Percentiles rank a stretch among this genome's conserved stretches.
Evolutionary conservation across 1,140 invertebrate genomes (phyloP).

Genomic region (Apis dorsata): DNA sequence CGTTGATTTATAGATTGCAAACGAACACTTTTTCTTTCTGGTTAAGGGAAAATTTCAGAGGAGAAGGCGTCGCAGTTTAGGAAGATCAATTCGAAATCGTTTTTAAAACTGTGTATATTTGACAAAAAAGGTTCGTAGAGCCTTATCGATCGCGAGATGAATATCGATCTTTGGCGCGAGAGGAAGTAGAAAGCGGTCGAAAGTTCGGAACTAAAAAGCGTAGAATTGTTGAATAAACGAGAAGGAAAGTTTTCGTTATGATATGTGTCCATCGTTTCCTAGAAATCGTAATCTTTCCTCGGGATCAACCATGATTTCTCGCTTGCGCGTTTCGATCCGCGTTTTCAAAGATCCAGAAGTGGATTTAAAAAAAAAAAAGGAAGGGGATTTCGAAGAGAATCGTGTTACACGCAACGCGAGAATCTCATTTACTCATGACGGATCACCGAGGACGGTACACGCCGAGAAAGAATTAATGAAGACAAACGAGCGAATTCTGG

Average conservation of each 20-base stretch:
- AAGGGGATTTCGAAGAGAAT: not conserved
- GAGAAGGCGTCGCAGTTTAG: not conserved
- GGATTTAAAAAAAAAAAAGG: not conserved
- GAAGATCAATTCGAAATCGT: not conserved
- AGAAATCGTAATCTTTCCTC: not conserved
- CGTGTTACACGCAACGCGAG: slow-evolving; percentile 9
- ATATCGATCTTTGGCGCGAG: slow-evolving; percentile 13
- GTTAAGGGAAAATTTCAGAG: slow-evolving; percentile 6
- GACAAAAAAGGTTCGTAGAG: not conserved
- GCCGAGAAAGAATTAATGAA: slow-evolving; percentile 36
- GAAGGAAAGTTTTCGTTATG: slow-evolving; percentile 52
- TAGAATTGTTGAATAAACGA: slow-evolving; percentile 7
- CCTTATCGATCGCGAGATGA: not conserved
- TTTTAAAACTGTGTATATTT: too few relatives aligned
- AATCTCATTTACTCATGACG: slow-evolving; percentile 26
- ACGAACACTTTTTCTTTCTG: slow-evolving; percentile 13
- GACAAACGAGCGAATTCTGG: slow-evolving; percentile 53
- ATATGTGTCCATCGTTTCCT: not conserved
- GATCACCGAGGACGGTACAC: slow-evolving; percentile 28
- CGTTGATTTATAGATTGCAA: slow-evolving; percentile 33
- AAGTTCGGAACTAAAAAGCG: slow-evolving; percentile 22
- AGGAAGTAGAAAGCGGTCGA: slow-evolving; percentile 57
- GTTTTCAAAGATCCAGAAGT: too few relatives aligned
- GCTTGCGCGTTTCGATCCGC: too few relatives aligned
- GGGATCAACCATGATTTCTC: not conserved